Base-by-base conservation (phyloP, 2,888 invertebrate genomes). In the Mythimna lalbum region DNA sequence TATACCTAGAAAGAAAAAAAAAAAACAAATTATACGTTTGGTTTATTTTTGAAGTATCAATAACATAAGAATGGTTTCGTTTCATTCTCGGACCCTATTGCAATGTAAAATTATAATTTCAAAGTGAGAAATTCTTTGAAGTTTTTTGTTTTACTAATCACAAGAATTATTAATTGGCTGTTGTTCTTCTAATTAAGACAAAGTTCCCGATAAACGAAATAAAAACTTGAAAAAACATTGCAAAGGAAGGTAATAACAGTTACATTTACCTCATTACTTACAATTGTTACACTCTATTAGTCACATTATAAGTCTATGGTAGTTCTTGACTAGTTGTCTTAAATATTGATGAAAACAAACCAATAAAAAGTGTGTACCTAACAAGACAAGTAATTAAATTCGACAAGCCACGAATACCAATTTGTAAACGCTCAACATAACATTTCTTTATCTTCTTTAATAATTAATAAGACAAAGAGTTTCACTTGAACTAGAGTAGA, bases 1-100 rank as follows among this genome's bases (percentile, higher is more conserved):
- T 99, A 99, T 0, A 99, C 98, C 96, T 96, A 86, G 56, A 89
- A 80, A 63, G 21, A 31, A 19, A 0, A 43, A n/a, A 0, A 43
- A n/a, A 49, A 56, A 23, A n/a, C 1, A 19, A 27, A 52, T 23
- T 1, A 50, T 12, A 21, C 0, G 0, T 43, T 43, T 23, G 5
- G 4, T 23, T 52, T 52, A 52, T 52, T 5, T 14, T 23, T 52
- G 12, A 23, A 5, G 4, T 4, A 50, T 50, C 21, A 50, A 21
- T 21, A 21, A 49, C 6, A 9, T n/a, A 2, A n/a, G 0, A 49
- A 49, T 33, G 4, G 4, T 52, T 33, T 47, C 43, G 4, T n/a
- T 31, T 17, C 7, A n/a, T 60, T n/a, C 7, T 2, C 9, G 12
- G 4, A n/a, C 23, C 23, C 43, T 47, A 43, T 47, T 47, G 10